Conservation (phyloP, 2,113 vertebrate species). For the Laticauda laticaudata region DNA sequence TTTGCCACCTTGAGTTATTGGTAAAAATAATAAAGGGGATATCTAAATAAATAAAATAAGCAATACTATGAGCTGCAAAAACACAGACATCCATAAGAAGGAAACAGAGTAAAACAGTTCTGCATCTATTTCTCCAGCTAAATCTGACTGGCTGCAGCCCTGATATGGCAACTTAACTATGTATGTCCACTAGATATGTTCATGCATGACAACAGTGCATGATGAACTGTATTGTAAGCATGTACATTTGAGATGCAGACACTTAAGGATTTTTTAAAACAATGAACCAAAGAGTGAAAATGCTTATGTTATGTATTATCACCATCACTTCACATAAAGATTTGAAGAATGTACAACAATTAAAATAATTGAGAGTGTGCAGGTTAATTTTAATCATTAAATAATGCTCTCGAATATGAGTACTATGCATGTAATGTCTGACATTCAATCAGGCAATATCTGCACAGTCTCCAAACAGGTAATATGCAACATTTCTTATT, state of each 20-base stretch:
- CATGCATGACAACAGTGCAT: not conserved
- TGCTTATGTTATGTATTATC: not conserved
- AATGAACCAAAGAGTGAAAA: not conserved
- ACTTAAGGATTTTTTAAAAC: not conserved
- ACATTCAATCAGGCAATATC: not conserved
- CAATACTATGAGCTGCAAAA: not conserved
- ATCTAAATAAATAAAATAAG: not conserved
- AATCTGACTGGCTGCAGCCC: not conserved
- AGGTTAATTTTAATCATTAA: not conserved
- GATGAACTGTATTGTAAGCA: not conserved
- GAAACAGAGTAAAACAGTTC: not conserved
- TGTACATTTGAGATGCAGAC: not conserved
- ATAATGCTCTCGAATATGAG: not conserved
- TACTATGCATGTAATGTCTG: not conserved
- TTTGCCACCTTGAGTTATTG: not conserved
- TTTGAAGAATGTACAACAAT: not conserved
- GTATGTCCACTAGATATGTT: not conserved
- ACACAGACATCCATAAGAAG: not conserved
- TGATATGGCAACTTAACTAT: not conserved
- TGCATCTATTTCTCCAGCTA: not conserved
- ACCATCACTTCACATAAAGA: not conserved
- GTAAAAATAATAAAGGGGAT: not conserved
- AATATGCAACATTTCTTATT: not conserved
- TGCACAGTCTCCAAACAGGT: not conserved
- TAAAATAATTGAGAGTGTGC: not conserved